Evolutionary conservation across 2,113 vertebrate species (phyloP), one percentile per base, ranked within the genome.

Genomic region (Thermophis baileyi): DNA sequence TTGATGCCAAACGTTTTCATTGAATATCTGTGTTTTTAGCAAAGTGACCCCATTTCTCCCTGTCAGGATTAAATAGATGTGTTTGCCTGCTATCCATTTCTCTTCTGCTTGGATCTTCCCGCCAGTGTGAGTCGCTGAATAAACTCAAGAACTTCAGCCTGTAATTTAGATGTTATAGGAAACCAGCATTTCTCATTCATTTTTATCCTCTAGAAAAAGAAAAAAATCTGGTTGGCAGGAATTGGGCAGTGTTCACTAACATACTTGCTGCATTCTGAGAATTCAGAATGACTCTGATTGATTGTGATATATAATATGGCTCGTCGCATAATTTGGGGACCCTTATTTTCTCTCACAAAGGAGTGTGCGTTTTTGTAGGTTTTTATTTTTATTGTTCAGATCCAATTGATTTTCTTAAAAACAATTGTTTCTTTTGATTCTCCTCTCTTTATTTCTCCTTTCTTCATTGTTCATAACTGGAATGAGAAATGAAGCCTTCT

Each of bases 401-500:
- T 96, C 91, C 91, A 94, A 96, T 95, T 91, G 95, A 96, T 97
- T 96, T 97, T 97, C 4, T 89, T 47, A n/a, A 27, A 89, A 97
- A 96, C 96, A 95, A 95, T 94, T 95, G 94, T 96, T 97, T 97
- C 95, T 94, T 97, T 95, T 24, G 90, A 51, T 6, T 50, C 24
- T 95, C 53, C 12, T 90, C 74, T 60, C 90, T 96, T 96, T 88
- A 53, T 63, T 96, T 95, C 92, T 94, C 97, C 94, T 97, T 97
- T 97, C 95, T 96, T 97, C 96, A 95, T 94, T 92, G 1, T 95
- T 97, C 96, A 85, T 96, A 94, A 92, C 63, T 95, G 96, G 93
- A 92, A 93, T 92, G 90, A 91, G 91, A 20, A 12, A 97, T 87
- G 92, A 89, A 95, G 30, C 57, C 10, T 35, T n/a, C 3, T 4